Conservation (phyloP, 1,140 invertebrate genomes). For the Aethina tumida region DNA sequence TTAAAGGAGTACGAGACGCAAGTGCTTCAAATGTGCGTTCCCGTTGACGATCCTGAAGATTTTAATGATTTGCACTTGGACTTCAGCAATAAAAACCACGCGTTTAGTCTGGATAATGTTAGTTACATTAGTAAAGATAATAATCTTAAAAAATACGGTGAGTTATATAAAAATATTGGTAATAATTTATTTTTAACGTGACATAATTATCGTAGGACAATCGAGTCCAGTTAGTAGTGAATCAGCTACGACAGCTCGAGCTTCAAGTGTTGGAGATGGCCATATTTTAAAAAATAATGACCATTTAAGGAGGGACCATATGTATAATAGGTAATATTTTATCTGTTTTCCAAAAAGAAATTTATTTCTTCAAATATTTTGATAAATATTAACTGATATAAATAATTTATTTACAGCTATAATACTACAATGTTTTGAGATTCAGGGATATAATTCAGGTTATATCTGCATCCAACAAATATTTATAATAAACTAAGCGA, state of each 20-base stretch:
- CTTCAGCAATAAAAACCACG: slow-evolving; percentile 77
- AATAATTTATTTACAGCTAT: too few species aligned
- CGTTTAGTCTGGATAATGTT: slow-evolving; percentile 75
- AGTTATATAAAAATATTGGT: slow-evolving; percentile 9
- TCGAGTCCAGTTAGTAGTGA: slow-evolving; percentile 72
- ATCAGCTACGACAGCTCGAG: slow-evolving; percentile 67
- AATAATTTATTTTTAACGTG: neutral
- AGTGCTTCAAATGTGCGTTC: slow-evolving; percentile 82
- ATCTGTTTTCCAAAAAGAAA: too few species aligned
- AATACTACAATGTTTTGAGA: too few species aligned
- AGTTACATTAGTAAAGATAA: slow-evolving; percentile 78
- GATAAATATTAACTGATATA: too few species aligned
- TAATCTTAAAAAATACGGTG: slow-evolving; percentile 35
- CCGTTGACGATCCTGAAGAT: slow-evolving; percentile 64
- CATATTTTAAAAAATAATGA: slow-evolving; percentile 33
- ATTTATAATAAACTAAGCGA: too few species aligned
- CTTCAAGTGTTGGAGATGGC: slow-evolving; percentile 54
- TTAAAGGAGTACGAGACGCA: slow-evolving; percentile 80
- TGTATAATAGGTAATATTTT: too few species aligned
- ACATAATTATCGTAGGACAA: slow-evolving; percentile 51
- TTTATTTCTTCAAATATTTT: too few species aligned
- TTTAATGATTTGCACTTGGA: slow-evolving; percentile 73
- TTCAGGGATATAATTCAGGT: too few species aligned
- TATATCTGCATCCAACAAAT: too few species aligned
- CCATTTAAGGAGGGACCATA: slow-evolving; percentile 39